Evolutionary conservation across 2,888 invertebrate genomes (phyloP), one percentile per base, ranked within the genome.

Genomic region (Meiosimyza decipiens): DNA sequence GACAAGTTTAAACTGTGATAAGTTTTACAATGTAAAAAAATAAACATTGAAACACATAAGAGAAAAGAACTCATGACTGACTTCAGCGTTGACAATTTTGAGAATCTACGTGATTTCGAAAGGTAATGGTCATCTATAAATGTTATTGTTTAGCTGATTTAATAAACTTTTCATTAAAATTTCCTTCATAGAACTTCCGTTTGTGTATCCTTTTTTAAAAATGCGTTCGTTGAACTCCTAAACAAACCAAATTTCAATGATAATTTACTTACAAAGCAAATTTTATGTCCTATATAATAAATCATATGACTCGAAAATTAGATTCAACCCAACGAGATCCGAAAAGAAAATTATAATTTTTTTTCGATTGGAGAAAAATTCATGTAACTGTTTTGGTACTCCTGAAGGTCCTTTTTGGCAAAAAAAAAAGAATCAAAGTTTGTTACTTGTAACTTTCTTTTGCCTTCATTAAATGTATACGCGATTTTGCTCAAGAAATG

Each of bases 1-100:
- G 52, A n/a, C 47, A 47, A 18, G 33, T 52, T 70, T 54, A 13
- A 68, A 71, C 71, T 74, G 74, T 71, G 71, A 71, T 74, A 68
- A 55, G 28, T 55, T 51, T 59, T 50, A 28, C 9, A 16, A 49
- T 63, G 28, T 49, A 16, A 16, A 60, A 22, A 28, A 28, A 28
- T 28, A 4, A 28, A 28, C 28, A 4, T 28, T 28, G 28, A 28
- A 28, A 28, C 4, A 7, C 40, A 40, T 3, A 40, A 40, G 40
- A 60, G 11, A 51, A 15, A 47, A 22, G 11, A 40, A 40, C 40
- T 1, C 40, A 59, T 57, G 49, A 63, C 33, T 15, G 74, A 74
- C 59, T 74, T 74, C 40, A 71, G 69, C 3, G 33, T 18, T 15
- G 74, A 74, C 52, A 68, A 40, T 15, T 74, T 71, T 60, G 64